A percentile compares a stretch with the other conserved stretches of the same genome.
Conservation (phyloP, 2,113 vertebrate species). For the Dicaeum eximium region DNA sequence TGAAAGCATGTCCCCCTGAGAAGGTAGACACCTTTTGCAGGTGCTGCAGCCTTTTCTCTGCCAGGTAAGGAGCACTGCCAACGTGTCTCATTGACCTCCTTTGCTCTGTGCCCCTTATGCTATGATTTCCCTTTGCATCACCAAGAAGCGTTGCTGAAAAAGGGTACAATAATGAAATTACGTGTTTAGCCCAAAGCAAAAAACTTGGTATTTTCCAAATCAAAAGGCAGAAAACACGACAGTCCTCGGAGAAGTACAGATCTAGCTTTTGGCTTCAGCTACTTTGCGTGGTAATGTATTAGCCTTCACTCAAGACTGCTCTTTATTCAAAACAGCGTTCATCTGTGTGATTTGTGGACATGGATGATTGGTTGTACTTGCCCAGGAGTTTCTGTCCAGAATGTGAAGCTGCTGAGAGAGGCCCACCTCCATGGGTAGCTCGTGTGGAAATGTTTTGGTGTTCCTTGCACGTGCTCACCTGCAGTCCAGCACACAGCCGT, state of each 20-base stretch:
- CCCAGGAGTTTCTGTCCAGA: background rate
- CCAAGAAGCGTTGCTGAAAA: background rate
- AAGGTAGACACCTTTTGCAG: background rate
- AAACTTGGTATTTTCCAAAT: background rate
- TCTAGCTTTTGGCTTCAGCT: background rate
- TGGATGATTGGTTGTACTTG: background rate
- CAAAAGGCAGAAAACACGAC: background rate
- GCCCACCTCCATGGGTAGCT: background rate
- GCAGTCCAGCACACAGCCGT: background rate
- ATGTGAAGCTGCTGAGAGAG: background rate
- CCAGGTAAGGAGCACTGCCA: background rate
- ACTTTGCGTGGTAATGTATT: background rate
- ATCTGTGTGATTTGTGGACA: background rate
- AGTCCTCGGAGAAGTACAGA: background rate
- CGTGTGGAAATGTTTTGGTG: background rate
- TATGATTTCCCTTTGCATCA: background rate
- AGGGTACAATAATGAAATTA: background rate
- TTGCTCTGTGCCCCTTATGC: background rate
- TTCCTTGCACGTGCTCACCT: accelerated
- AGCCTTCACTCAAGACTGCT: background rate
- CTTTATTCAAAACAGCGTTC: background rate
- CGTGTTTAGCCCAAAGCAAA: background rate
- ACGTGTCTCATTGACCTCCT: background rate
- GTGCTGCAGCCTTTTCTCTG: background rate
- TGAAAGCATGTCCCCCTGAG: conserved; percentile 6